These are phyloP conservation scores for Oophaga sylvatica DNA, from an alignment of 2,797 vertebrate species.

Conservation along the genomic window DNA sequence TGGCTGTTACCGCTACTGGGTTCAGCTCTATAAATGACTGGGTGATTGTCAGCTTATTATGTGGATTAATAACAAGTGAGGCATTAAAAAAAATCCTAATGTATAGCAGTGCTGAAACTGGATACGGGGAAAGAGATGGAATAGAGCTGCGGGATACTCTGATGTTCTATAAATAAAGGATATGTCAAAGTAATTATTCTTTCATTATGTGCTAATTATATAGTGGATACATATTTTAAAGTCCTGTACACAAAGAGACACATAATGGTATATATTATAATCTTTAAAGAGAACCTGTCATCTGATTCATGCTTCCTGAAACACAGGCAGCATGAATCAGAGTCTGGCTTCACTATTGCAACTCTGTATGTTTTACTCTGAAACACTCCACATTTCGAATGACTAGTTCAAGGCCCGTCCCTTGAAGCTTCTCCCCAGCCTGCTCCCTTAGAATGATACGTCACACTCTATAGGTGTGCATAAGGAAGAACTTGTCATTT, in stretches of 20 bases:
- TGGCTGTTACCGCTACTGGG: conserved; percentile 2
- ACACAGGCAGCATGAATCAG: no score
- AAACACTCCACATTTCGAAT: no score
- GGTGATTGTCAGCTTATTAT: conserved; percentile 27
- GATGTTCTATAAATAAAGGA: background rate
- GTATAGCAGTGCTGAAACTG: background rate
- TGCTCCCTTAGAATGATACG: no score
- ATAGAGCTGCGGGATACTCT: background rate
- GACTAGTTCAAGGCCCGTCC: no score
- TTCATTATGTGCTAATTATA: background rate
- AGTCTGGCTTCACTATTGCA: no score
- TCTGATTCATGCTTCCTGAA: no score
- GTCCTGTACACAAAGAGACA: background rate
- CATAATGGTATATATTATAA: no score
- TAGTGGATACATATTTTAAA: background rate
- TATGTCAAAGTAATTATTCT: background rate
- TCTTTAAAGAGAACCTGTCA: no score
- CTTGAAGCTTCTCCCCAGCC: no score
- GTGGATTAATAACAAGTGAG: conserved; percentile 20
- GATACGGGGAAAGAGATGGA: background rate
- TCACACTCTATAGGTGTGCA: no score
- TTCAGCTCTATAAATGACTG: conserved; percentile 22
- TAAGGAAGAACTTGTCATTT: no score
- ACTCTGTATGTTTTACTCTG: no score
- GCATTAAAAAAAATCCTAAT: conserved; percentile 18